Conservation (phyloP, 2,797 vertebrate genomes). For the Amblyraja radiata region DNA sequence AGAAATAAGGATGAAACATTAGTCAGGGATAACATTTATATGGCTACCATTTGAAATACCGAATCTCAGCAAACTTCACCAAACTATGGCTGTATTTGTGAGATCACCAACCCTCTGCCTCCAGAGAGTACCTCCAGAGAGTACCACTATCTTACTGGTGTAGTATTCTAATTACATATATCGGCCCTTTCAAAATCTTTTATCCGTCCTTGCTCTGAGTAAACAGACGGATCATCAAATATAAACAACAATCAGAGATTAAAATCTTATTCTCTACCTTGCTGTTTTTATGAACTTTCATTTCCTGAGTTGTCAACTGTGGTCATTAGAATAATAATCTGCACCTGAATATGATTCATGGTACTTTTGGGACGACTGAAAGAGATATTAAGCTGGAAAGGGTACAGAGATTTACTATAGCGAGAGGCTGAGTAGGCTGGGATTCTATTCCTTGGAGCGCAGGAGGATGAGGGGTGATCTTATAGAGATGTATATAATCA, state of each 20-base stretch:
- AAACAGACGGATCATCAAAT: not conserved
- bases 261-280: not conserved
- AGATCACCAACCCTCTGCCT: not conserved
- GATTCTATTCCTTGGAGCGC: no score
- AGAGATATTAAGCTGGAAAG: no score
- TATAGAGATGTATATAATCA: no score
- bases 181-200: not conserved
- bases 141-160: not conserved
- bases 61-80: not conserved
- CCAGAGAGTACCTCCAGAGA: not conserved
- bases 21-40: not conserved
- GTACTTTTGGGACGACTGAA: not conserved
- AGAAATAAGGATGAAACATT: constrained; percentile 40
- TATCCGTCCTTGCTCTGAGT: not conserved
- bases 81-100: not conserved
- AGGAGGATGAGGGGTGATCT: no score
- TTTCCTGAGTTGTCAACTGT: not conserved
- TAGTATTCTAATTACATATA: not conserved
- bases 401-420: no score
- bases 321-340: not conserved
- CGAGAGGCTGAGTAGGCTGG: no score
- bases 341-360: not conserved
- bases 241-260: not conserved
- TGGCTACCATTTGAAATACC: not conserved
- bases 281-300: not conserved